Conservation (phyloP, 2,797 vertebrate species). For the Phalloptychus januarius region DNA sequence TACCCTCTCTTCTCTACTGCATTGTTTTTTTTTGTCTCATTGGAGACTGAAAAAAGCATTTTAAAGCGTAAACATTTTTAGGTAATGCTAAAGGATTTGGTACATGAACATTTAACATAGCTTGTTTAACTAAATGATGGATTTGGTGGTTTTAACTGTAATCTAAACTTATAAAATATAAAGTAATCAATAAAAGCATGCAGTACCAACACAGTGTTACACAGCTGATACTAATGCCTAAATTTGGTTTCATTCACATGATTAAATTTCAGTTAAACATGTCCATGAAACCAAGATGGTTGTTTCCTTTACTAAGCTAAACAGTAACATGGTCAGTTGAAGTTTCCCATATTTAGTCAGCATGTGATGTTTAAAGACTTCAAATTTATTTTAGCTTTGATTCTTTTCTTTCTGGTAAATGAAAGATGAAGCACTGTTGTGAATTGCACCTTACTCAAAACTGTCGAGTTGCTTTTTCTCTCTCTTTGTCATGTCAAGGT, state of each 20-base stretch:
- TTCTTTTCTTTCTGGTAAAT: not conserved
- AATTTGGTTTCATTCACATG: not conserved
- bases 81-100: not conserved
- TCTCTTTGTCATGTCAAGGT: not conserved
- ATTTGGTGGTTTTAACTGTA: not conserved
- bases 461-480: not conserved
- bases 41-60: not conserved
- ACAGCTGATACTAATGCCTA: not conserved
- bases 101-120: not conserved
- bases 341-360: conserved; percentile 9
- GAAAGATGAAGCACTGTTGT: conserved; percentile 7
- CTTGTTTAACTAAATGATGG: not conserved
- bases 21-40: not conserved
- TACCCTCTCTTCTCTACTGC: not conserved
- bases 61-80: not conserved
- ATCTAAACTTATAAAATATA: not conserved
- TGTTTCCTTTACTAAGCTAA: not conserved
- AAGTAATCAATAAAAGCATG: not conserved
- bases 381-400: not conserved
- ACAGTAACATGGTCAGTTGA: conserved; percentile 6
- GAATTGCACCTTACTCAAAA: not conserved
- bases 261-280: not conserved
- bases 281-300: not conserved
- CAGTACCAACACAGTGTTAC: not conserved
- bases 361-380: conserved; percentile 1